A percentile compares a stretch with the other conserved stretches of the same genome.
Conservation (phyloP, 2,888 invertebrate species). For the Tortricodes alternella region DNA sequence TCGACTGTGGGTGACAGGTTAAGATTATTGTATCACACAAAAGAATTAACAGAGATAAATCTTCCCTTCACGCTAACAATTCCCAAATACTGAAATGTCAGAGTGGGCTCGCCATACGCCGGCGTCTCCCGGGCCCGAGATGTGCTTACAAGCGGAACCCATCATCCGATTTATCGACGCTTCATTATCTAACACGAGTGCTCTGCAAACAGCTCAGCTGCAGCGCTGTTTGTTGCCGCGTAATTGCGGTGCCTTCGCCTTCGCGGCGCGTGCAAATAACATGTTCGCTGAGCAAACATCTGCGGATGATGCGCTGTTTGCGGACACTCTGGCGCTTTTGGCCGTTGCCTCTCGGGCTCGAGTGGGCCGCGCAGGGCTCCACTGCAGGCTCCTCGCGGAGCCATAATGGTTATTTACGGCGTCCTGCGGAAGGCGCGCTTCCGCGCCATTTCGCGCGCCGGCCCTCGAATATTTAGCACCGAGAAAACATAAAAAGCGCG, state of each 20-base stretch:
- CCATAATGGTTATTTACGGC: slow-evolving; percentile 16
- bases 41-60: too few species aligned
- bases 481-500: slow-evolving; percentile 17
- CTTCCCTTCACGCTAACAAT: too few species aligned
- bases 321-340: neutral
- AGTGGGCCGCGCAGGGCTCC: neutral
- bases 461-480: slow-evolving; percentile 16
- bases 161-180: neutral
- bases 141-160: neutral
- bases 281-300: slow-evolving; percentile 4
- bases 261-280: slow-evolving; percentile 8
- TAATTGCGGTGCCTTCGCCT: neutral
- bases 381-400: neutral
- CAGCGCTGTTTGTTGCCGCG: neutral
- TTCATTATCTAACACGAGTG: neutral
- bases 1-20: too few species aligned
- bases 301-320: neutral
- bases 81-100: too few species aligned
- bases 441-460: slow-evolving; percentile 4
- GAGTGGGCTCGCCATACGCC: too few species aligned
- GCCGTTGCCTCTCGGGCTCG: neutral
- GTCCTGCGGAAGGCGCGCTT: slow-evolving; percentile 7
- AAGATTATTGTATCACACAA: too few species aligned
- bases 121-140: too few species aligned
- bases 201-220: neutral